These are phyloP conservation scores for Aldrovandia affinis DNA, from an alignment of 2,797 vertebrate genomes.

Conservation along the genomic window DNA sequence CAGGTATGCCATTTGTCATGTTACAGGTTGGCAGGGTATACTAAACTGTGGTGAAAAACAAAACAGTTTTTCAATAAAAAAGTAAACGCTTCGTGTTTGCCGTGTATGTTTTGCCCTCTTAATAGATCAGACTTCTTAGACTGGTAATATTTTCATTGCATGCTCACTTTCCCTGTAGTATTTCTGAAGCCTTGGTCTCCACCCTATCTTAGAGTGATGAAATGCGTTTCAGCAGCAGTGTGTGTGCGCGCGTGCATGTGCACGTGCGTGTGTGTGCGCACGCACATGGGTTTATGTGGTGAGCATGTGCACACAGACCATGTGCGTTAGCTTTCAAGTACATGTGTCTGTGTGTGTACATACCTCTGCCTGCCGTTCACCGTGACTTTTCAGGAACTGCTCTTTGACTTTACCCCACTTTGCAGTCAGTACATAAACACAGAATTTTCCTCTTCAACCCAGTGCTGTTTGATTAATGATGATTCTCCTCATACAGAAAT, in stretches of 20 bases:
- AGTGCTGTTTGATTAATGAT: background rate
- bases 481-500: background rate
- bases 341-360: background rate
- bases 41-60: too few relatives aligned
- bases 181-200: background rate
- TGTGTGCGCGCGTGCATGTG: background rate
- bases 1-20: background rate
- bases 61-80: background rate
- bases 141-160: background rate
- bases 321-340: slow-evolving; percentile 3
- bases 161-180: background rate
- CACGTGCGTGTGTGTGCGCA: background rate
- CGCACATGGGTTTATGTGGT: background rate
- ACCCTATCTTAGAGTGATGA: background rate
- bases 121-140: background rate
- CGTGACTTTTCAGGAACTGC: too few relatives aligned
- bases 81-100: background rate
- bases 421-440: background rate
- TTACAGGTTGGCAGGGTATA: too few relatives aligned
- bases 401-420: background rate
- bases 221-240: background rate
- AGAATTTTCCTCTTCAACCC: background rate
- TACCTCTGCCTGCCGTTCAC: background rate
- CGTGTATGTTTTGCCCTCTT: background rate
- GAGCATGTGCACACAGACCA: too few relatives aligned